Evolutionary conservation across 2,888 invertebrate genomes (phyloP).

Genomic region (Punctoribates punctum): DNA sequence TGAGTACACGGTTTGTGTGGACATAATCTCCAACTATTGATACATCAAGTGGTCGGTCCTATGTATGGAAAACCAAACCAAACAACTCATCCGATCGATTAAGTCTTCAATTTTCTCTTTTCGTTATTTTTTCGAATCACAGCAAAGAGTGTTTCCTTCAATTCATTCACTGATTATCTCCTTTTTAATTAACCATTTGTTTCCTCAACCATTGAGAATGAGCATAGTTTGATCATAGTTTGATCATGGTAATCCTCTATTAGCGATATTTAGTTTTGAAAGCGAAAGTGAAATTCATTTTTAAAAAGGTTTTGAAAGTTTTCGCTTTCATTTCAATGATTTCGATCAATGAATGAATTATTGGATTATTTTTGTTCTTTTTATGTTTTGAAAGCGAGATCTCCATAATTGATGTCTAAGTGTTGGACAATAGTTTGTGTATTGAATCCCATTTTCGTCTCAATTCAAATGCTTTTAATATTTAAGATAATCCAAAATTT

Average conservation of each 20-base stretch:
- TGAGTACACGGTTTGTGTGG: conserved; percentile 9
- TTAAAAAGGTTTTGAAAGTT: background rate
- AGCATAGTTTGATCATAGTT: no score
- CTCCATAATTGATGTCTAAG: conserved; percentile 26
- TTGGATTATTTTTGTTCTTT: background rate
- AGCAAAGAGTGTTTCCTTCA: background rate
- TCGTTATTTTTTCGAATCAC: background rate
- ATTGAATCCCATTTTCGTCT: background rate
- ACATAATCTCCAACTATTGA: conserved; percentile 26
- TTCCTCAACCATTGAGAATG: no score
- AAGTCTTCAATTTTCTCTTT: background rate
- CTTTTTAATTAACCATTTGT: no score
- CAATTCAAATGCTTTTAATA: conserved; percentile 1
- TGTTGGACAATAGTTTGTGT: background rate
- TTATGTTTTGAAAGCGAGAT: background rate
- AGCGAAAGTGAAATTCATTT: no score
- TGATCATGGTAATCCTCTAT: no score
- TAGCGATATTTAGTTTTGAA: no score
- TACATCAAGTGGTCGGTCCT: conserved; percentile 22
- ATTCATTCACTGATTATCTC: no score
- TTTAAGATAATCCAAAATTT: background rate
- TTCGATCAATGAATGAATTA: background rate
- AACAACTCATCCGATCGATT: conserved; percentile 5
- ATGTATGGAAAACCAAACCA: background rate
- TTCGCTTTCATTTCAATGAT: background rate